Percentiles rank a stretch among this genome's conserved stretches.
These are phyloP conservation scores for Ranitomeya imitator DNA, from an alignment of 2,113 vertebrate species.

Conservation along the genomic window DNA sequence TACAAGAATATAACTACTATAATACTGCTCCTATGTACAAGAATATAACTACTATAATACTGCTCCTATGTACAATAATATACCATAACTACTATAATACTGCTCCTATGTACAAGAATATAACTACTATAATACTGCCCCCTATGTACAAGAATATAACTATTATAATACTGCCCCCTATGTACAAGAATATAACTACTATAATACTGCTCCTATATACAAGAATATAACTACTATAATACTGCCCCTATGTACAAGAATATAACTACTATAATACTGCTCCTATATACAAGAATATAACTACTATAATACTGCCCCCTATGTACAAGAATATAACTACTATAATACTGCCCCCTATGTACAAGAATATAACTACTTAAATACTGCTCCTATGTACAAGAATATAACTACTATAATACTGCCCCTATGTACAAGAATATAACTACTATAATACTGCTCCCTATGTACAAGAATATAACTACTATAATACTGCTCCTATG, in stretches of 20 bases:
- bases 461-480: background rate
- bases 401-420: conserved; percentile 10
- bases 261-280: background rate
- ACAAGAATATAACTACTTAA: no score
- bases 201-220: background rate
- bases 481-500: no score
- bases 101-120: background rate
- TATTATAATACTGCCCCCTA: no score
- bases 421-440: background rate
- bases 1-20: no score
- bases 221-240: conserved; percentile 6
- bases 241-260: background rate
- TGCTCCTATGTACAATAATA: no score
- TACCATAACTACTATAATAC: no score
- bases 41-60: no score
- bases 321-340: conserved; percentile 9
- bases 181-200: background rate
- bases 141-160: no score
- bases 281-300: background rate
- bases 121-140: background rate
- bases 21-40: no score
- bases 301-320: background rate
- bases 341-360: background rate
- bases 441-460: conserved; percentile 1
- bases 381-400: no score